Evolutionary conservation across 1,140 invertebrate species (phyloP).

Genomic region (Phocides pigmalion): DNA sequence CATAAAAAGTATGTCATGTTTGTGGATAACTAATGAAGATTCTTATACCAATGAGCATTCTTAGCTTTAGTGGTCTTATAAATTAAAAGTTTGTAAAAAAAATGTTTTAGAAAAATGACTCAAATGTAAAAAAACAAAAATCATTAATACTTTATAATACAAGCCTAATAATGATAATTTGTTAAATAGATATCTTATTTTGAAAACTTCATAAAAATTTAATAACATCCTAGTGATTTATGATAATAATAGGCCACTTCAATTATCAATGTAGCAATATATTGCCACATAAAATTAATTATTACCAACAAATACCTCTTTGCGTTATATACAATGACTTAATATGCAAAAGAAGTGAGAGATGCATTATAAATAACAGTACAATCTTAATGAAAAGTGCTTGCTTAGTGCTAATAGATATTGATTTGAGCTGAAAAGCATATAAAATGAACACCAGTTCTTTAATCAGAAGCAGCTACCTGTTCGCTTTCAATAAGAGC

Average conservation of each 20-base stretch:
- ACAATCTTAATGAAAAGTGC: slow-evolving; percentile 70
- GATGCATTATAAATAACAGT: slow-evolving; percentile 74
- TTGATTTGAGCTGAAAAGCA: slow-evolving; percentile 78
- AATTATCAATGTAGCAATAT: slow-evolving; percentile 57
- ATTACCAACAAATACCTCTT: slow-evolving; percentile 51
- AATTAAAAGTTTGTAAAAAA: slow-evolving; percentile 20
- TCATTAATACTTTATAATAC: slow-evolving; percentile 44
- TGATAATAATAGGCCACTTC: slow-evolving; percentile 74
- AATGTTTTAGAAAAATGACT: slow-evolving; percentile 7
- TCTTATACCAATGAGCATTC: slow-evolving; percentile 37
- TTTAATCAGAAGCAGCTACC: slow-evolving; percentile 68
- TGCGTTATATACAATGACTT: slow-evolving; percentile 80
- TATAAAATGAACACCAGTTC: slow-evolving; percentile 46
- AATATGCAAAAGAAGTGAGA: slow-evolving; percentile 69
- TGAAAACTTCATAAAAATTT: slow-evolving; percentile 59
- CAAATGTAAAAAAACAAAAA: slow-evolving; percentile 26
- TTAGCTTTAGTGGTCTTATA: neutral
- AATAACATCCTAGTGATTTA: slow-evolving; percentile 62
- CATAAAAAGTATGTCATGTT: slow-evolving; percentile 49
- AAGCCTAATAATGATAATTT: slow-evolving; percentile 57
- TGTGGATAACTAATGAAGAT: slow-evolving; percentile 35
- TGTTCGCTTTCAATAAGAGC: slow-evolving; percentile 76
- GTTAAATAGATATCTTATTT: slow-evolving; percentile 71
- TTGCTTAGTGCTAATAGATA: slow-evolving; percentile 75
- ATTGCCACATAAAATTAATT: slow-evolving; percentile 59